Percentiles rank a stretch among this genome's conserved stretches.
phyloP scores from a whole-genome alignment of 2,797 vertebrate species.

The Buceros bicornis region DNA sequence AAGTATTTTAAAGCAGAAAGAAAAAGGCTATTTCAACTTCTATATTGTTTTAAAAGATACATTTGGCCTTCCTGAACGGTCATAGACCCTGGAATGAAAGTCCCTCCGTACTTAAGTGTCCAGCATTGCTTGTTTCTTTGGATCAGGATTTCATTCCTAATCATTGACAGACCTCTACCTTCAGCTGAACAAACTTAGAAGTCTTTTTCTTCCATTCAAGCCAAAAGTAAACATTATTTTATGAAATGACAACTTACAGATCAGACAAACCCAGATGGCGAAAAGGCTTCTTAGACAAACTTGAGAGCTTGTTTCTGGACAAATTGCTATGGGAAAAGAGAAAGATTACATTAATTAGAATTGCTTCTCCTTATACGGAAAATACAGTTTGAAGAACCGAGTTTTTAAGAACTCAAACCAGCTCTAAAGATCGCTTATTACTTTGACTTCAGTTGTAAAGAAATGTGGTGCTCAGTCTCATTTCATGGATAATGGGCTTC shows the following conservation, averaged over 20 bases:
- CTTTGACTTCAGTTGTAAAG: background rate
- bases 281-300: conserved; percentile 93
- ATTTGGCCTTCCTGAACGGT: background rate
- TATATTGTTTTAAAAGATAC: background rate
- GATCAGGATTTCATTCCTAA: background rate
- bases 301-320: conserved; percentile 95
- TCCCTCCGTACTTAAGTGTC: background rate
- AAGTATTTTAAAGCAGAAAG: background rate
- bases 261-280: conserved; percentile 92
- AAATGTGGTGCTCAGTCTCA: background rate
- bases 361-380: background rate
- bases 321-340: conserved; percentile 90
- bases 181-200: background rate
- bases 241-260: conserved; percentile 89
- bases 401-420: background rate
- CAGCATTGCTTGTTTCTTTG: background rate
- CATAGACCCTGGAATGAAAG: background rate
- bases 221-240: conserved; percentile 37
- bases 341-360: conserved; percentile 53
- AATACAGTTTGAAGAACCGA: background rate
- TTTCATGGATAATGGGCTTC: background rate
- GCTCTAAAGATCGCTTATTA: background rate
- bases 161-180: background rate
- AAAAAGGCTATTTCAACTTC: background rate
- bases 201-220: background rate